Conservation (phyloP, 2,113 vertebrate genomes). For the Benitochromis conjunctus region DNA sequence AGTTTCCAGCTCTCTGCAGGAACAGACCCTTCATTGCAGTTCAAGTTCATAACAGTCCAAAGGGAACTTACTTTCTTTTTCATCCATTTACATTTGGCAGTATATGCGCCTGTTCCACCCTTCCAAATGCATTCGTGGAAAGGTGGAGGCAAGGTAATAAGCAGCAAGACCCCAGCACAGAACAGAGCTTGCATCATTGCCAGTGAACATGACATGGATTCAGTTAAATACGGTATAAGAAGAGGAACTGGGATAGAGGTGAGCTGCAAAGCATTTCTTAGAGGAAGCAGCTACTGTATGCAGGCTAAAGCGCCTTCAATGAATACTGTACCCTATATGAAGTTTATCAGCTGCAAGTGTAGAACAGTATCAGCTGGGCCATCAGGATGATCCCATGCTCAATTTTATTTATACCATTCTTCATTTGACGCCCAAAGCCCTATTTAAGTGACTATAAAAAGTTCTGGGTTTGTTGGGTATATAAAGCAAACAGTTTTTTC, state of each 20-base stretch:
- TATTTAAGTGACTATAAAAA: not conserved
- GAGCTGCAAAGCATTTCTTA: not conserved
- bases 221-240: not conserved
- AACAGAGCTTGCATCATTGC: not conserved
- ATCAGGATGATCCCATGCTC: fast-evolving
- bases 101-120: not conserved
- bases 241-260: not conserved
- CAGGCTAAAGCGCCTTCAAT: not conserved
- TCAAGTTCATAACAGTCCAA: not conserved
- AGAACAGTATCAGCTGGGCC: not conserved
- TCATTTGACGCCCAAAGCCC: not conserved
- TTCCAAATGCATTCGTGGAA: not conserved
- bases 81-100: not conserved
- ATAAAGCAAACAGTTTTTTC: not conserved
- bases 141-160: not conserved
- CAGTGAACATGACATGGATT: not conserved
- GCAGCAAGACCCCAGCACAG: fast-evolving
- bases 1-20: not conserved
- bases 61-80: not conserved
- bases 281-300: not conserved
- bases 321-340: not conserved
- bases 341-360: not conserved
- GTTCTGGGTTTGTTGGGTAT: not conserved
- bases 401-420: not conserved
- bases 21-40: not conserved